Conservation (phyloP, 1,140 invertebrate species). For the Panulirus ornatus region DNA sequence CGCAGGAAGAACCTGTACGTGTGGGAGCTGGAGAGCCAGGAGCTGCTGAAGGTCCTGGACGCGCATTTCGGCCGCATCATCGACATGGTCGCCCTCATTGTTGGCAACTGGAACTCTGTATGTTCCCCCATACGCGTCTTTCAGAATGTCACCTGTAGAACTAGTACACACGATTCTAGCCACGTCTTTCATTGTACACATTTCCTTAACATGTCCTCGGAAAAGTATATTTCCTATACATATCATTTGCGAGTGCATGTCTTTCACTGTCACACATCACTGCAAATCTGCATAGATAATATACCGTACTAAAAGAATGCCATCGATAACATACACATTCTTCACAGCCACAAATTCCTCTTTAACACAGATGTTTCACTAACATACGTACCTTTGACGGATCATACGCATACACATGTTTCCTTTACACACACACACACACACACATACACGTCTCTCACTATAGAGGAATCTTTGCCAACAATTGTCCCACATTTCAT, state of each 20-base stretch:
- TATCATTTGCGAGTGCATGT: too few relatives aligned
- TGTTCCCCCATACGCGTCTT: conserved; percentile 4
- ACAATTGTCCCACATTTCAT: neutral
- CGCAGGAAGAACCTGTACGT: conserved; percentile 95
- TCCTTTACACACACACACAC: neutral
- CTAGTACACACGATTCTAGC: too few relatives aligned
- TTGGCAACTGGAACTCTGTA: conserved; percentile 93
- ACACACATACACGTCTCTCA: neutral
- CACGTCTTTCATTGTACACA: too few relatives aligned
- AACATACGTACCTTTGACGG: neutral
- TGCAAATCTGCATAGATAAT: too few relatives aligned
- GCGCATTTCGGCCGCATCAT: conserved; percentile 98
- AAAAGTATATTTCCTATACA: too few relatives aligned
- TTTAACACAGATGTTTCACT: neutral
- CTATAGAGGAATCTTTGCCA: neutral
- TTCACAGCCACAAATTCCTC: neutral
- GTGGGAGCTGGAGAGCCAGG: conserved; percentile 89
- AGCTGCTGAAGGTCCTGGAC: conserved; percentile 94
- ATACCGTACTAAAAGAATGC: too few relatives aligned
- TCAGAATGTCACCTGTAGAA: too few relatives aligned
- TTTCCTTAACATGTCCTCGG: too few relatives aligned
- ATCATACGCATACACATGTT: neutral
- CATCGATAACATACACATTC: conserved; percentile 12
- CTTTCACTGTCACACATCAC: too few relatives aligned
- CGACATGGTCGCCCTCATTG: conserved; percentile 89